Conservation (phyloP, 2,888 invertebrate species). For the Drosophila vallismaia region DNA sequence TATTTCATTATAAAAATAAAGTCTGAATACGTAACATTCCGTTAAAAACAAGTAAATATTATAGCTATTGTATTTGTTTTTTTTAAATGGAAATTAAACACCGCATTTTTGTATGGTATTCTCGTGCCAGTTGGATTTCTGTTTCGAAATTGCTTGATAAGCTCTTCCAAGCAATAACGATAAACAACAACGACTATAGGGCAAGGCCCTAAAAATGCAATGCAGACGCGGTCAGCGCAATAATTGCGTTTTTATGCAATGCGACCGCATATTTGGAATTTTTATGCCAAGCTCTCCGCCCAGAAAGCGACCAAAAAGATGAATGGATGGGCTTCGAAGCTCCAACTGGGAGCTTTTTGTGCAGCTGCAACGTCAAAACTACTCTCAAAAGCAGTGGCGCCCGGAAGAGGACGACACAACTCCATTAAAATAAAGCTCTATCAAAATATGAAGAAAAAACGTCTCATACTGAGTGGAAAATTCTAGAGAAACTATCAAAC, state of each 20-base stretch:
- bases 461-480: background rate
- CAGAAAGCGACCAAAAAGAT: conserved; percentile 40
- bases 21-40: no score
- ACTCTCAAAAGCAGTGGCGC: conserved; percentile 4
- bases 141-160: conserved; percentile 59
- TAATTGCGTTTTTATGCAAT: conserved; percentile 43
- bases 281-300: conserved; percentile 30
- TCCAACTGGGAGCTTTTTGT: conserved; percentile 7
- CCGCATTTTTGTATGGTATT: conserved; percentile 47
- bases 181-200: conserved; percentile 31
- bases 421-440: no score
- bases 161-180: conserved; percentile 19
- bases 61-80: no score
- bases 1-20: background rate
- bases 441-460: background rate
- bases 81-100: no score
- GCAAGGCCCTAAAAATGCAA: conserved; percentile 48
- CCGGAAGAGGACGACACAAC: background rate
- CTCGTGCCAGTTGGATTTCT: conserved; percentile 41
- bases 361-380: conserved; percentile 24
- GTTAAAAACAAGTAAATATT: no score
- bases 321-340: conserved; percentile 36
- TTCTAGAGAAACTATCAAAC: background rate
- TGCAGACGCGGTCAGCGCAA: conserved; percentile 35
- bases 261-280: conserved; percentile 54